Evolutionary conservation across 2,888 invertebrate genomes (phyloP).

Genomic region (Pandemis corylana): DNA sequence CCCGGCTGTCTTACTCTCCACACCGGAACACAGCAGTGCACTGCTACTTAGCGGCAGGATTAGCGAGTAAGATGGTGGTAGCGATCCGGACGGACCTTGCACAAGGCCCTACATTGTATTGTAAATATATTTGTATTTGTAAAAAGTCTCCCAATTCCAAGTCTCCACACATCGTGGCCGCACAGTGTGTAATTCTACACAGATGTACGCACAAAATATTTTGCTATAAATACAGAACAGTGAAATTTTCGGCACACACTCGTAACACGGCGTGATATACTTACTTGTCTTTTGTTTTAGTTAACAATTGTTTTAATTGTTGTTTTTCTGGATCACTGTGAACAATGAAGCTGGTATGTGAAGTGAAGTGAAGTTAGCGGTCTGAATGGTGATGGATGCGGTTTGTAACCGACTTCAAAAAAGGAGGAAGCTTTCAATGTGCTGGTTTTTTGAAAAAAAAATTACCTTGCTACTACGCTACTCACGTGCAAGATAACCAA

Average conservation of each 20-base stretch:
- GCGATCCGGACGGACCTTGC: too few relatives aligned
- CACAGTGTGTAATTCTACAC: constrained; percentile 59
- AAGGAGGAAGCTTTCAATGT: too few relatives aligned
- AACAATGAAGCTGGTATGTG: constrained; percentile 77
- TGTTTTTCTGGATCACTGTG: constrained; percentile 47
- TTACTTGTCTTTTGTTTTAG: constrained; percentile 40
- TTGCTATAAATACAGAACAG: constrained; percentile 70
- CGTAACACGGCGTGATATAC: constrained; percentile 44
- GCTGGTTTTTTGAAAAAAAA: too few relatives aligned
- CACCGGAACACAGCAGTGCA: too few relatives aligned
- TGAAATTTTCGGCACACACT: constrained; percentile 68
- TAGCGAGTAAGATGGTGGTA: too few relatives aligned
- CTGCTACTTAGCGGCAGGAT: too few relatives aligned
- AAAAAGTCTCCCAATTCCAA: constrained; percentile 30
- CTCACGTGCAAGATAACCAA: too few relatives aligned
- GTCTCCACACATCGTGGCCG: constrained; percentile 49
- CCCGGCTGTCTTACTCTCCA: too few relatives aligned
- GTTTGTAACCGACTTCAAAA: too few relatives aligned
- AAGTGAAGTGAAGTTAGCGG: constrained; percentile 28
- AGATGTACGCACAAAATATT: constrained; percentile 56
- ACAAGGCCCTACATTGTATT: too few relatives aligned
- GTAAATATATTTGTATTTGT: too few relatives aligned
- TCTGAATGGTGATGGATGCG: neutral
- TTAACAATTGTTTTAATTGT: constrained; percentile 12
- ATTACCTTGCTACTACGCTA: too few relatives aligned